phyloP scores from a whole-genome alignment of 2,113 vertebrate genomes.

The Microcebus tavaratra region DNA sequence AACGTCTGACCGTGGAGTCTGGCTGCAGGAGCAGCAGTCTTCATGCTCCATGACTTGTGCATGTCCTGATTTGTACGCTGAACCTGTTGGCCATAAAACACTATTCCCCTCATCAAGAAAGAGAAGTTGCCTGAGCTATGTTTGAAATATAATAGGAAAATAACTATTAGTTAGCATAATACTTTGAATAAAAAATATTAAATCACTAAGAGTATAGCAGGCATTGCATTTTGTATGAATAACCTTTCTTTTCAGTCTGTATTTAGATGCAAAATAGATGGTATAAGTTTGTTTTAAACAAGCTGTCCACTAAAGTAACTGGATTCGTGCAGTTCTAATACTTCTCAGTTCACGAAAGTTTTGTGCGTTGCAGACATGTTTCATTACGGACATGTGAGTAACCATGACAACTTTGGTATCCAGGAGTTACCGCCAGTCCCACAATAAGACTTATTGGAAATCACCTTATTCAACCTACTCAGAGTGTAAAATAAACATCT shows the following conservation, averaged over 20 bases:
- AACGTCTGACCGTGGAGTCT: conserved; percentile 14
- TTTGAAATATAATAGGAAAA: conserved; percentile 14
- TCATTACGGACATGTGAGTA: neutral
- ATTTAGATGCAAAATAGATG: neutral
- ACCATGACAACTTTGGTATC: neutral
- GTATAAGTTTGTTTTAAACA: conserved; percentile 36
- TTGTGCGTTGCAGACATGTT: neutral
- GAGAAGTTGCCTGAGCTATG: neutral
- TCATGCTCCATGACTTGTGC: neutral
- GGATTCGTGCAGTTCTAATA: neutral
- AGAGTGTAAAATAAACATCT: neutral
- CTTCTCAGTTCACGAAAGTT: neutral
- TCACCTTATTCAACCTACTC: neutral
- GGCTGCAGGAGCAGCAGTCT: neutral
- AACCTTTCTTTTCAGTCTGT: neutral
- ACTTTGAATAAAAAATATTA: conserved; percentile 37
- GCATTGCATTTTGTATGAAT: neutral
- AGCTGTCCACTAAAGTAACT: conserved; percentile 6
- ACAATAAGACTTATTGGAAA: neutral
- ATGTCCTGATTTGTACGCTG: neutral
- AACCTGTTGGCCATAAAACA: conserved; percentile 39
- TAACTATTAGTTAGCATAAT: neutral
- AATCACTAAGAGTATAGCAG: neutral
- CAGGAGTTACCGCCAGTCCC: neutral
- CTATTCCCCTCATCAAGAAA: neutral